Conservation (phyloP, 2,888 invertebrate species). For the Camptogramma bilineatum region DNA sequence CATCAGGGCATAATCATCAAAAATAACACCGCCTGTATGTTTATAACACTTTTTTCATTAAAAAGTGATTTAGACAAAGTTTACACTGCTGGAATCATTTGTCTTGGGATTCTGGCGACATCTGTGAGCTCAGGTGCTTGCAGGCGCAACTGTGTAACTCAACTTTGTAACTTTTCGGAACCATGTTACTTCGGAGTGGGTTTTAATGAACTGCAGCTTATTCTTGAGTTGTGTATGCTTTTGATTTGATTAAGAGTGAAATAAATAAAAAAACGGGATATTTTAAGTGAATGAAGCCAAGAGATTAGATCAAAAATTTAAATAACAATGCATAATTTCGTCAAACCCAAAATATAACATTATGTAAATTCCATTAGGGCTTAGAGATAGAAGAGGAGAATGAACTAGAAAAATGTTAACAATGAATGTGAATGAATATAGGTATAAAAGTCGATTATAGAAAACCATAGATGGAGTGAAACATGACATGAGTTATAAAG, state of each 20-base stretch:
- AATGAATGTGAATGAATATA: no score
- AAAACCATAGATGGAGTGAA: no score
- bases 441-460: no score
- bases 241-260: background rate
- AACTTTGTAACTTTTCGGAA: slow-evolving; percentile 17
- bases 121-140: slow-evolving; percentile 45
- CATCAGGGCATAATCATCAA: background rate
- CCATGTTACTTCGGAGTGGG: slow-evolving; percentile 1
- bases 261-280: background rate
- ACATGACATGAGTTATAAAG: no score
- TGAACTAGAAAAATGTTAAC: no score
- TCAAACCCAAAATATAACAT: no score
- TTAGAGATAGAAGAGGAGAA: no score
- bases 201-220: slow-evolving; percentile 8
- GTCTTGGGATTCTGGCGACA: slow-evolving; percentile 56
- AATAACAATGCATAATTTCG: no score
- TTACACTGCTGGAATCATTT: slow-evolving; percentile 55
- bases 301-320: no score
- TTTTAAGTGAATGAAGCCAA: background rate
- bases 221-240: slow-evolving; percentile 1
- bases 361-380: no score
- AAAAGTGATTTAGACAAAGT: slow-evolving; percentile 59
- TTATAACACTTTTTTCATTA: slow-evolving; percentile 50
- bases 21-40: slow-evolving; percentile 8
- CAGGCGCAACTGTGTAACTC: slow-evolving; percentile 17